phyloP scores from a whole-genome alignment of 2,888 invertebrate species.

The Steinernema carpocapsae region DNA sequence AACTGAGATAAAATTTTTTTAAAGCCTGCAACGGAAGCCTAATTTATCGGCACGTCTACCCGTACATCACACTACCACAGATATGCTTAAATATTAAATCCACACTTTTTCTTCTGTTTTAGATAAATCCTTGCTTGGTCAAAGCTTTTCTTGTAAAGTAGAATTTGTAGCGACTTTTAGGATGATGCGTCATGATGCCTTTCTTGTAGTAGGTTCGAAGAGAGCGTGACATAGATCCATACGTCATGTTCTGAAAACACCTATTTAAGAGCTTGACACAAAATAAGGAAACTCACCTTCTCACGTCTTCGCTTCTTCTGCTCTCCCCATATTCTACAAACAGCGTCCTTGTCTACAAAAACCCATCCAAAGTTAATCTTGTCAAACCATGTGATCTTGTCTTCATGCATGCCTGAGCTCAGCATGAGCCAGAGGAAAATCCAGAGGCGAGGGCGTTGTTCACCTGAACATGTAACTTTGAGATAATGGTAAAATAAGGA shows the following conservation, averaged over 20 bases:
- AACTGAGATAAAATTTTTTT: no score
- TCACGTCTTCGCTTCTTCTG: background rate
- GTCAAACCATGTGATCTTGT: background rate
- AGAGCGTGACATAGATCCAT: background rate
- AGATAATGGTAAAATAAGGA: no score
- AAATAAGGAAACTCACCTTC: background rate
- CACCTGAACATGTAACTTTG: background rate
- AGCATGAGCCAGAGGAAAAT: background rate
- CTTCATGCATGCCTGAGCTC: background rate
- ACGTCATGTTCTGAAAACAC: background rate
- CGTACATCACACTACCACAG: no score
- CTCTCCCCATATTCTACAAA: background rate
- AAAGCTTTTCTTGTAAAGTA: background rate
- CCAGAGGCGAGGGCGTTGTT: background rate
- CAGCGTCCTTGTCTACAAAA: background rate
- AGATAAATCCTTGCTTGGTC: no score
- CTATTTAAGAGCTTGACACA: background rate
- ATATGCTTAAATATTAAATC: no score
- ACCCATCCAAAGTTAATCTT: background rate
- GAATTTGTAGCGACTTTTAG: background rate
- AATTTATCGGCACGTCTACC: no score
- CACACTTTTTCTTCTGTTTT: no score
- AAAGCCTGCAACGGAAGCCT: no score
- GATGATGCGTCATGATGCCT: background rate
- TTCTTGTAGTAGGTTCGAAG: conserved; percentile 2